These are phyloP conservation scores for Nymphicus hollandicus DNA, from an alignment of 2,113 vertebrate genomes.

Conservation along the genomic window DNA sequence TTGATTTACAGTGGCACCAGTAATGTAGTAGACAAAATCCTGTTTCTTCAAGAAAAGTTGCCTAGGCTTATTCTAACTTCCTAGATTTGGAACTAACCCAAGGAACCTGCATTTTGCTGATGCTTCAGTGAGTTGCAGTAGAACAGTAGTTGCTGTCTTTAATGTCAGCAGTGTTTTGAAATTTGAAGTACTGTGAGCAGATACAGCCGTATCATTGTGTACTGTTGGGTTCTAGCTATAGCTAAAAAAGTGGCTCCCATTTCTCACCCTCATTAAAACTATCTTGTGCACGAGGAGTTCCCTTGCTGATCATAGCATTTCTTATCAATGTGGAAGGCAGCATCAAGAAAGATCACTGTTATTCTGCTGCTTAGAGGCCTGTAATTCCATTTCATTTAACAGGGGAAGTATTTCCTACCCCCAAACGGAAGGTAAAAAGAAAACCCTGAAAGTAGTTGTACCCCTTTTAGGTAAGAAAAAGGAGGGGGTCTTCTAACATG, in stretches of 20 bases:
- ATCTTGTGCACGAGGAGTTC: constrained; percentile 18
- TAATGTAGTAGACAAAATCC: constrained; percentile 39
- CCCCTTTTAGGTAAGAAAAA: background rate
- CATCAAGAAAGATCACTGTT: background rate
- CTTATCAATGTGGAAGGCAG: background rate
- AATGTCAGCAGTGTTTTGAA: constrained; percentile 8
- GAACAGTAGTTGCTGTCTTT: background rate
- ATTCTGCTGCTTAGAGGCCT: constrained; percentile 15
- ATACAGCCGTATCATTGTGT: constrained; percentile 36
- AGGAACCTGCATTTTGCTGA: constrained; percentile 50
- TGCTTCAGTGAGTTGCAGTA: constrained; percentile 34
- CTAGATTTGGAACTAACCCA: constrained; percentile 55
- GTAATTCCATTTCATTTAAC: background rate
- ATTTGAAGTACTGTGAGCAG: constrained; percentile 64
- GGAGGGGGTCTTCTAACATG: background rate
- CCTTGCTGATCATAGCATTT: constrained; percentile 10
- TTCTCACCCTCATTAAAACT: background rate
- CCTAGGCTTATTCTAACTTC: constrained; percentile 45
- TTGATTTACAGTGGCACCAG: constrained; percentile 70
- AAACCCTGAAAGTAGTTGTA: background rate
- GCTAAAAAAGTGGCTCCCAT: constrained; percentile 44
- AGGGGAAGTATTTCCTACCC: background rate
- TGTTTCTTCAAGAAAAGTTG: constrained; percentile 43
- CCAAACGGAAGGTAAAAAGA: background rate
- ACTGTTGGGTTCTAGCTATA: constrained; percentile 53